Percentiles rank a stretch among this genome's conserved stretches.
phyloP scores from a whole-genome alignment of 2,113 vertebrate genomes.

The Ginglymostoma cirratum region DNA sequence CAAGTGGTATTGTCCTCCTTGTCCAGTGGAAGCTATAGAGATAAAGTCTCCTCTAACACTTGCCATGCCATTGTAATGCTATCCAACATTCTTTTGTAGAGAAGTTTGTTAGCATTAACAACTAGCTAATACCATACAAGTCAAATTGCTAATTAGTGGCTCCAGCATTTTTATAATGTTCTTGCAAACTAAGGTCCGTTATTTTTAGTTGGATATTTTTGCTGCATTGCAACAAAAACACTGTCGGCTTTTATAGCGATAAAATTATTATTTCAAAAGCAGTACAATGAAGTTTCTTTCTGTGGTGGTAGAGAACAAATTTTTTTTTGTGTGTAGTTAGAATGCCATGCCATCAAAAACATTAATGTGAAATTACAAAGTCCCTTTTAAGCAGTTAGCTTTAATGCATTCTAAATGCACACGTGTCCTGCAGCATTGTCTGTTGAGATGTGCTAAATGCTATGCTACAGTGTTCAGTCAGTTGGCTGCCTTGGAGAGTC shows the following conservation, averaged over 20 bases:
- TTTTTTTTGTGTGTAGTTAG: background rate
- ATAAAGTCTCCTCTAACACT: background rate
- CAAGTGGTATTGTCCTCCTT: background rate
- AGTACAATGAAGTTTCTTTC: background rate
- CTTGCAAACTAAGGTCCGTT: background rate
- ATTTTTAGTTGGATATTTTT: conserved; percentile 1
- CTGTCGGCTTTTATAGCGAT: background rate
- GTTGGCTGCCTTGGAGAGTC: conserved; percentile 54
- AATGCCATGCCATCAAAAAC: background rate
- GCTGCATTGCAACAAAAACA: background rate
- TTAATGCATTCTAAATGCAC: conserved; percentile 2
- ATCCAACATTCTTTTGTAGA: background rate
- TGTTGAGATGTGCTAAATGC: conserved; percentile 80
- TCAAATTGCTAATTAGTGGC: background rate
- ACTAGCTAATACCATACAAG: background rate
- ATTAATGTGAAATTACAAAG: background rate
- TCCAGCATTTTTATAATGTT: background rate
- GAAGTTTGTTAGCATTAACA: background rate
- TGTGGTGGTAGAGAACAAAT: conserved; percentile 9
- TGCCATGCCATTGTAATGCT: background rate
- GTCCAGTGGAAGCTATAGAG: background rate
- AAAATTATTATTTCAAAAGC: background rate
- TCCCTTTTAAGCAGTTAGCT: background rate
- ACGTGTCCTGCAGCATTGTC: conserved; percentile 88
- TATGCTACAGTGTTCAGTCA: conserved; percentile 63